A percentile compares a stretch with the other conserved stretches of the same genome.
These are phyloP conservation scores for Synergus japonicus DNA, from an alignment of 2,888 invertebrate species.

Conservation along the genomic window DNA sequence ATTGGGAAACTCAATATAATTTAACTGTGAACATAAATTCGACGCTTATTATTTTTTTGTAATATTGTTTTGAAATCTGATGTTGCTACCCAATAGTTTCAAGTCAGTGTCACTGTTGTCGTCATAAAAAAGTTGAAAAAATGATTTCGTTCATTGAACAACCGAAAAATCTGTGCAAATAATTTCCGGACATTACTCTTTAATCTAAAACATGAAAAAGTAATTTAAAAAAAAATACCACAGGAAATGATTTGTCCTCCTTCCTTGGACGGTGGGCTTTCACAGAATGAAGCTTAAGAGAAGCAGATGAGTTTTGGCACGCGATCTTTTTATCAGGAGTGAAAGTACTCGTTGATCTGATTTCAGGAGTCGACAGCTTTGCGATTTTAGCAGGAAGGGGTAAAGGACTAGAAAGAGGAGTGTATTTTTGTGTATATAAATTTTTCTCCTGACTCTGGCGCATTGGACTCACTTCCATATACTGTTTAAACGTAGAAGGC, in stretches of 20 bases:
- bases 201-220: conserved; percentile 28
- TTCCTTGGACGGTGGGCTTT: conserved; percentile 52
- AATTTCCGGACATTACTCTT: neutral
- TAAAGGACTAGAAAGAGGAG: conserved; percentile 54
- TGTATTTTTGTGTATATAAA: conserved; percentile 62
- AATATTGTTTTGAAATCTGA: too few relatives aligned
- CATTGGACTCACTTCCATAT: conserved; percentile 59
- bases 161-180: neutral
- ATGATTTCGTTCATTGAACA: neutral
- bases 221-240: conserved; percentile 64
- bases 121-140: neutral
- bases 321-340: conserved; percentile 48
- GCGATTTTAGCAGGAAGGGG: conserved; percentile 64
- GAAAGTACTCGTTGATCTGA: conserved; percentile 45
- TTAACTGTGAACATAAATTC: too few relatives aligned
- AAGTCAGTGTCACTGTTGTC: too few relatives aligned
- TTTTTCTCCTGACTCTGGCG: conserved; percentile 52
- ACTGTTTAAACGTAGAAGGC: conserved; percentile 65
- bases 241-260: conserved; percentile 62
- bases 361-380: conserved; percentile 58
- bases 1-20: too few relatives aligned
- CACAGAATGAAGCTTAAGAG: conserved; percentile 43
- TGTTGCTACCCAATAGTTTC: too few relatives aligned
- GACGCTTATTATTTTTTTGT: too few relatives aligned
- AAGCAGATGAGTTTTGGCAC: conserved; percentile 32